phyloP scores from a whole-genome alignment of 2,797 vertebrate genomes.

The Rhincodon typus region DNA sequence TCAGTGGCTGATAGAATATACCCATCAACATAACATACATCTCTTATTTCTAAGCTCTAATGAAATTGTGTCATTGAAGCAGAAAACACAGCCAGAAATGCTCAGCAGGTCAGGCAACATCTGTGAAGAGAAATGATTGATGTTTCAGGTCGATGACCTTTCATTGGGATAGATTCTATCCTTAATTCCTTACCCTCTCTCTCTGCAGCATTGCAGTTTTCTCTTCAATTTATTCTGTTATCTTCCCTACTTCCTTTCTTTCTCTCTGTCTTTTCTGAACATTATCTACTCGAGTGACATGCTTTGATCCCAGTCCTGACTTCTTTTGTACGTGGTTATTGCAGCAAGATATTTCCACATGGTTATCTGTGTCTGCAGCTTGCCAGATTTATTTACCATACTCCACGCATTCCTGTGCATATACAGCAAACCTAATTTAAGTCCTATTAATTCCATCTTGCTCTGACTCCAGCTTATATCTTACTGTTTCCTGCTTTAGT shows the following conservation, averaged over 20 bases:
- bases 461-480: not conserved
- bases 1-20: no score
- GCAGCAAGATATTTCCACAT: no score
- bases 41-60: no score
- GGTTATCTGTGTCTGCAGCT: no score
- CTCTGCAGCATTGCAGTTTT: not conserved
- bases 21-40: no score
- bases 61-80: no score
- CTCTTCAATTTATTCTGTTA: not conserved
- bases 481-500: not conserved
- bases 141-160: not conserved
- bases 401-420: no score
- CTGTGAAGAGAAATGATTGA: not conserved
- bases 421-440: not conserved
- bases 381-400: not conserved
- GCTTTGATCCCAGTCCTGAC: not conserved
- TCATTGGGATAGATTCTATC: not conserved
- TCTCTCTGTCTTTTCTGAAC: not conserved
- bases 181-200: not conserved
- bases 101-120: not conserved
- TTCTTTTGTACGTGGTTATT: not conserved
- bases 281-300: not conserved
- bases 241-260: not conserved
- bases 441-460: not conserved
- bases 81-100: not conserved